Conservation (phyloP, 1,140 invertebrate genomes). For the Rhizoglyphus robini region DNA sequence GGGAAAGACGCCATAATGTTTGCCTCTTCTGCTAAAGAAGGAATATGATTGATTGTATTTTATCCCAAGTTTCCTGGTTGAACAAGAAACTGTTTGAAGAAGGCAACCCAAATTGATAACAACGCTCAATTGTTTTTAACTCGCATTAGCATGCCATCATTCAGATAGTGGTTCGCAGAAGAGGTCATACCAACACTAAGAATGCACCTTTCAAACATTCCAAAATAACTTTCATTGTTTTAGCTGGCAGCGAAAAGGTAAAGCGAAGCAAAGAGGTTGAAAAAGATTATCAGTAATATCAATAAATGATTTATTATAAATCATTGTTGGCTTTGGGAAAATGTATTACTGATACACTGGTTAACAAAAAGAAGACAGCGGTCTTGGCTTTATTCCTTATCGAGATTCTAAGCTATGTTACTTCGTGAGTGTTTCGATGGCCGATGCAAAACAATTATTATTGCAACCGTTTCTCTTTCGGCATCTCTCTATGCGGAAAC, state of each 20-base stretch:
- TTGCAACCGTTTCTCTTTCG: conserved; percentile 78
- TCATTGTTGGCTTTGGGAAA: conserved; percentile 82
- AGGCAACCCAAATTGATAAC: conserved; percentile 81
- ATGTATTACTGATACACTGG: conserved; percentile 82
- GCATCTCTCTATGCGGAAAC: conserved; percentile 78
- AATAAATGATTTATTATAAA: no score
- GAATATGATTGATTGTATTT: conserved; percentile 33
- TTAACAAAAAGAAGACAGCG: conserved; percentile 47
- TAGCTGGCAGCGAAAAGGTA: conserved; percentile 43
- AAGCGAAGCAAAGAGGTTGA: conserved; percentile 46
- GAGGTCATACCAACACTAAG: no score
- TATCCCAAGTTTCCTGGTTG: conserved; percentile 48
- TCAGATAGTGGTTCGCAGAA: conserved; percentile 45
- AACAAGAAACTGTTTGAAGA: conserved; percentile 59
- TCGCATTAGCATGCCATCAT: conserved; percentile 94
- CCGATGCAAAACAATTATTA: conserved; percentile 94
- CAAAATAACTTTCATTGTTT: conserved; percentile 21
- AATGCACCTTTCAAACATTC: conserved; percentile 20
- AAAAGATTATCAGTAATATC: no score
- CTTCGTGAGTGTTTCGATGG: conserved; percentile 88
- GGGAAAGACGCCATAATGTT: conserved; percentile 94
- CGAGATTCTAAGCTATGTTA: conserved; percentile 84
- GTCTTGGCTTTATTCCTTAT: conserved; percentile 60
- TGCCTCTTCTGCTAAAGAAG: conserved; percentile 62
- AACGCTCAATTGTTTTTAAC: conserved; percentile 95